Evolutionary conservation across 2,888 invertebrate species (phyloP), one percentile per base, ranked within the genome.

Genomic region (Caenorhabditis sp.): DNA sequence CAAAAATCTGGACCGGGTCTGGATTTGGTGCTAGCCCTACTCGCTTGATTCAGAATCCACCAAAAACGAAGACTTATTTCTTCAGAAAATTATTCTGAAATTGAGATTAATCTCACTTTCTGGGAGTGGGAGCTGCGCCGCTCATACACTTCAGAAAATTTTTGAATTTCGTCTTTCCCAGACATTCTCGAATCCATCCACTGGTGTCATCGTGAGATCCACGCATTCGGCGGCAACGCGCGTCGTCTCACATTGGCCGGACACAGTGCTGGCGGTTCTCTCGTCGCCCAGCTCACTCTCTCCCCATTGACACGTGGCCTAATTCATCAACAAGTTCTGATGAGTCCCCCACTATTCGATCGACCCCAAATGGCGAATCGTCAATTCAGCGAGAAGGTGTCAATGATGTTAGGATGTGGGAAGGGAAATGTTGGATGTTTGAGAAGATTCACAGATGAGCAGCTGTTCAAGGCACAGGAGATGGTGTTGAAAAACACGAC

Each of bases 71-170:
- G 31, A 31, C 4, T 31, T 31, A 31, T 31, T 6, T 31, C 10
- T 10, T 31, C 5, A 31, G 31, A 31, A 31, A 10, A 31, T 31
- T 10, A 31, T 4, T 31, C 31, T 1, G 66, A 76, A 12, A 64
- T 70, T 58, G 8, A 73, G 0, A 66, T 76, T 12, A 78, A 78
- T n/a, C n/a, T 36, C 76, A 78, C 58, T 78, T 78, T 55, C 73
- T 73, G 8, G 76, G 72, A 2, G 62, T 73, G 43, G 58, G 59
- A 75, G 78, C 17, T 43, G 6, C 17, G 12, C 43, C 12, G 14
- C 6, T 43, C 31, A 17, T 14, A 2, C 12, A 8, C 2, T 17
- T 17, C 14, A 14, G 12, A 27, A 27, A n/a, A 31, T 17, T 23
- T 31, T 31, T 31, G 31, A 10, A 31, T 31, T 31, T 31, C 31